Evolutionary conservation across 2,888 invertebrate genomes (phyloP), one percentile per base, ranked within the genome.

Genomic region (Acanthosepion pharaonis): DNA sequence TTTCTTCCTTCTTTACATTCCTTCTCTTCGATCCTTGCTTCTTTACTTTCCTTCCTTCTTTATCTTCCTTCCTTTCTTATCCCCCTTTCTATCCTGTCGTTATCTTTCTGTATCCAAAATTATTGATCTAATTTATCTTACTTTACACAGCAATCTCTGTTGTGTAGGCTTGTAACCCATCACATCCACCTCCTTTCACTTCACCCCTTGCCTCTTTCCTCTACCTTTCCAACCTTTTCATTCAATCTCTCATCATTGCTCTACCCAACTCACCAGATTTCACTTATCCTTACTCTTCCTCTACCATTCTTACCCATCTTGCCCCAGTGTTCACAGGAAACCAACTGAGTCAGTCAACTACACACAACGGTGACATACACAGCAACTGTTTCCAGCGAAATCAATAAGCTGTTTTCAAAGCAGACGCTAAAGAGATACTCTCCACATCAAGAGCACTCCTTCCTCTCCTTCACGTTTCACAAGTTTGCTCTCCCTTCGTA

Each of bases 111-210:
- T n/a, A 9, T 11, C 78, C 11, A 78, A 78, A n/a, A 28, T 28
- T 78, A 78, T 78, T 78, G 78, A 78, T 78, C n/a, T 78, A 78
- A 78, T 78, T 78, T n/a, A 78, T 78, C 78, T 78, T 78, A 78
- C 28, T 28, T 78, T 28, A 78, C 78, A 78, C 78, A n/a, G 78
- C 78, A 78, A 78, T 78, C 78, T 28, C 78, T 28, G 78, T 78
- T 78, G 28, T 78, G n/a, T 78, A 78, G 28, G 78, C 28, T 78
- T 28, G 78, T 28, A 78, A 78, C 78, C 78, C 28, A 78, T 28
- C 28, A 2, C 78, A n/a, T 78, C 78, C 78, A 5, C 9, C 28
- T 64, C 28, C 8, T 64, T 28, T 23, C 25, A 23, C 28, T 23
- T 25, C 64, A 25, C 64, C 64, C 51, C 51, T 11, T 51, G 15